These are phyloP conservation scores for Drosophila paranaensis DNA, from an alignment of 2,888 invertebrate species.

Conservation along the genomic window DNA sequence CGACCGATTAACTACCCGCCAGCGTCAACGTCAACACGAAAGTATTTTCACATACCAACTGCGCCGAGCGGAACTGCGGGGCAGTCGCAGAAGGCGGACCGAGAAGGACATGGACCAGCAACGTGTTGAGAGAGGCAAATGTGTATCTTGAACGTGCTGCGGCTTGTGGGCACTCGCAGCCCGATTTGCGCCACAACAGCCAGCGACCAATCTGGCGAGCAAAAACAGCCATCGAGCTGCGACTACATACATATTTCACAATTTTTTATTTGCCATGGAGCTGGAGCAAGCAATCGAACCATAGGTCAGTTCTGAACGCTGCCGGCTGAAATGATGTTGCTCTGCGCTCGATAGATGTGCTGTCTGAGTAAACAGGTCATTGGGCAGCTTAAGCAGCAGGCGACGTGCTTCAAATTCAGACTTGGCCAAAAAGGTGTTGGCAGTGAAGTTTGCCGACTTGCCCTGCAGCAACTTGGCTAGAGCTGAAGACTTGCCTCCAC, in stretches of 20 bases:
- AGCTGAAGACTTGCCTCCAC: too few relatives aligned
- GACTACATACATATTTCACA: constrained; percentile 27
- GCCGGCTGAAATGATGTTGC: constrained; percentile 1
- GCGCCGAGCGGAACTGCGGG: constrained; percentile 31
- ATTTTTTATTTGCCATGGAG: constrained; percentile 18
- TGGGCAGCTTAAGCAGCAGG: constrained; percentile 6
- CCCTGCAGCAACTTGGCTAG: too few relatives aligned
- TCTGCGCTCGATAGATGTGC: neutral
- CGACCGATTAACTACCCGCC: constrained; percentile 74
- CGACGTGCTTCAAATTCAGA: constrained; percentile 1
- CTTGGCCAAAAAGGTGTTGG: too few relatives aligned
- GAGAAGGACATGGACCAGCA: constrained; percentile 23
- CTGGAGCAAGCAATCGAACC: constrained; percentile 14
- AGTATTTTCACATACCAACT: constrained; percentile 71
- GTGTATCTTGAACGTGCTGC: constrained; percentile 74
- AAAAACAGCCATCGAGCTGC: constrained; percentile 31
- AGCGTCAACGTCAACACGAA: constrained; percentile 65
- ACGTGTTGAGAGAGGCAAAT: constrained; percentile 70
- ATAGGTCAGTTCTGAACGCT: constrained; percentile 28
- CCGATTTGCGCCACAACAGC: neutral
- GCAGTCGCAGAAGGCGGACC: neutral
- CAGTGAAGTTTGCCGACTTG: too few relatives aligned
- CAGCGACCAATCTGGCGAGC: constrained; percentile 25
- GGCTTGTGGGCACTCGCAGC: constrained; percentile 46
- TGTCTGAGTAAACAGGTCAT: constrained; percentile 9